These are phyloP conservation scores for Propithecus coquereli DNA, from an alignment of 2,113 vertebrate genomes.

Conservation along the genomic window DNA sequence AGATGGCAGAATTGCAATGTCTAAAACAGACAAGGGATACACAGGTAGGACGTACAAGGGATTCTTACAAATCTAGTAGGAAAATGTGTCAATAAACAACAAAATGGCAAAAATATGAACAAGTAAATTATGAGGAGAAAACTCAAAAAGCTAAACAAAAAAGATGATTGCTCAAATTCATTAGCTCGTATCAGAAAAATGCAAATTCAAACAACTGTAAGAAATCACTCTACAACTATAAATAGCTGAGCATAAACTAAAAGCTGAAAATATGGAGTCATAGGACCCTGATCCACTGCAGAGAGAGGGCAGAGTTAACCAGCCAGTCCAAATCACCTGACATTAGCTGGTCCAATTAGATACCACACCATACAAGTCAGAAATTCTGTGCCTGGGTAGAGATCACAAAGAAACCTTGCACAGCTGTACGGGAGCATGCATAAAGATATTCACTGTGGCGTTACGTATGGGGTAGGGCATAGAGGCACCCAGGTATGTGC, in stretches of 20 bases:
- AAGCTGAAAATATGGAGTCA: not conserved
- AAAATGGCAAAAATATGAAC: not conserved
- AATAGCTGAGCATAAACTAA: not conserved
- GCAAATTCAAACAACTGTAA: not conserved
- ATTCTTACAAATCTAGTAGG: not conserved
- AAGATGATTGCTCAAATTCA: not conserved
- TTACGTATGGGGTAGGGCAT: not conserved
- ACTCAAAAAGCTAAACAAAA: not conserved
- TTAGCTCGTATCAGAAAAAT: not conserved
- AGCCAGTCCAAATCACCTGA: rapidly evolving
- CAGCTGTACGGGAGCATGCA: not conserved
- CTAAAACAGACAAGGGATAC: too few relatives aligned
- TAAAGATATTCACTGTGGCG: not conserved
- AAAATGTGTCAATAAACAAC: not conserved
- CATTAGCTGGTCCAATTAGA: not conserved
- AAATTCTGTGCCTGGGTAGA: not conserved
- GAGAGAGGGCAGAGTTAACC: not conserved
- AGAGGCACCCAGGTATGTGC: not conserved
- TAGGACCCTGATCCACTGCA: not conserved
- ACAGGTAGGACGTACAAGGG: not conserved
- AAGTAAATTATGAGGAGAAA: not conserved
- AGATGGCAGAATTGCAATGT: not conserved
- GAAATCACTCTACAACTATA: not conserved
- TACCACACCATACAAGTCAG: not conserved
- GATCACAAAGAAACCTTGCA: not conserved